Evolutionary conservation across 2,888 invertebrate genomes (phyloP).

Genomic region (Miltochrista miniata): DNA sequence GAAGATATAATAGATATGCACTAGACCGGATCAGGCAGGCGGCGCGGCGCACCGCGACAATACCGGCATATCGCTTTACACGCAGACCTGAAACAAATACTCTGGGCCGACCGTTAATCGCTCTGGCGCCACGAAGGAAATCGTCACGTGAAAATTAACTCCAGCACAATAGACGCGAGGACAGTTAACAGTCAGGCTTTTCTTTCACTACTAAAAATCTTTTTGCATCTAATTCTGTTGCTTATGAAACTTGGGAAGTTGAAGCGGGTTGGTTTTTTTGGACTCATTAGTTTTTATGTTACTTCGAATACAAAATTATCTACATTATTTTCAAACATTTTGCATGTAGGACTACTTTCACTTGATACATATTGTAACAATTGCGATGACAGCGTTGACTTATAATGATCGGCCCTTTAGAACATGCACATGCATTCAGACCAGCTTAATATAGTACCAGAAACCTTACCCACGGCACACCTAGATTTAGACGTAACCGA

Average conservation of each 20-base stretch:
- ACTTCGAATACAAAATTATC: background rate
- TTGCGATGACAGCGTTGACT: background rate
- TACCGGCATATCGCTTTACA: slow-evolving; percentile 75
- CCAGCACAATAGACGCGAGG: slow-evolving; percentile 33
- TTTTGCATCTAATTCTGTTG: too few relatives aligned
- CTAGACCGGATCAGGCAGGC: slow-evolving; percentile 73
- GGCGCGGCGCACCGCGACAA: slow-evolving; percentile 70
- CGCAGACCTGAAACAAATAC: slow-evolving; percentile 74
- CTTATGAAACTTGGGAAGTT: too few relatives aligned
- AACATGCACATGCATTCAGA: too few relatives aligned
- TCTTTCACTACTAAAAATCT: slow-evolving; percentile 10
- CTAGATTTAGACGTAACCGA: slow-evolving; percentile 63
- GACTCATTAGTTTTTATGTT: too few relatives aligned
- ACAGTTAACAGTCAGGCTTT: slow-evolving; percentile 18
- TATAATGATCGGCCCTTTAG: too few relatives aligned
- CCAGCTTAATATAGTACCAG: slow-evolving; percentile 46
- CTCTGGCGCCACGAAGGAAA: slow-evolving; percentile 73
- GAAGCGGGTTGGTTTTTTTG: too few relatives aligned
- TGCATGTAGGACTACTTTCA: too few relatives aligned
- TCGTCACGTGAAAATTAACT: slow-evolving; percentile 68
- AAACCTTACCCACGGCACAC: slow-evolving; percentile 47
- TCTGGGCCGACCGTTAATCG: slow-evolving; percentile 70
- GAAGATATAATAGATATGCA: slow-evolving; percentile 77
- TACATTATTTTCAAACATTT: background rate
- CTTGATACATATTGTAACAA: background rate